Base-by-base conservation (phyloP, 2,797 vertebrate species). In the Picus viridis region DNA sequence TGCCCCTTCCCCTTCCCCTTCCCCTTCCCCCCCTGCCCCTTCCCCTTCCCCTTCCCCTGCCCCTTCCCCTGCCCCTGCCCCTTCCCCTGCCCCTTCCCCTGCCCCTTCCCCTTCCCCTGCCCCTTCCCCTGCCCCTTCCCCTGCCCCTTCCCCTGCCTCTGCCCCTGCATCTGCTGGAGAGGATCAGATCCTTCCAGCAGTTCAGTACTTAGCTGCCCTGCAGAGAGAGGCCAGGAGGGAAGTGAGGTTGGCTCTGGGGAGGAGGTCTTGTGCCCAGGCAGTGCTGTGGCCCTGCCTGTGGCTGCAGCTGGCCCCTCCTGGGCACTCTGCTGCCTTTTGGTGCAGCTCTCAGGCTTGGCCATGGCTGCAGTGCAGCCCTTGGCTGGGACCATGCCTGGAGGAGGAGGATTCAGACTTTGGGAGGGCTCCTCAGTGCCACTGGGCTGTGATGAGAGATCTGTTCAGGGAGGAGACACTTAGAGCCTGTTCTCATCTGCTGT, bases 251-350 rank as follows among this genome's bases (percentile, higher is more conserved):
- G n/a, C 49, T 57, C 2, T 76, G 41, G 70, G 29, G 58, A 26
- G 43, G 59, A 29, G 45, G 75, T 67, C 43, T 78, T 58, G 86
- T 69, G 36, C 47, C 32, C 41, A 8, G 32, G 10, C 13, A 3
- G 27, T 26, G 36, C 30, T 80, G 34, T 53, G 71, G 20, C 43
- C 10, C 59, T 61, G 32, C 32, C 36, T 74, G 15, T 11, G 78
- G 87, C 73, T 77, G 91, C 24, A 27, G 53, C 15, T 16, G 53
- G 91, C 94, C 81, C 86, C 84, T 78, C 58, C 84, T 88, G 92
- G 83, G 87, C 59, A 9, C 30, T 12, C 17, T 27, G 27, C 6
- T 41, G 14, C 27, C 62, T 20, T 20, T 9, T 20, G 62, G 12
- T 30, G 39, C 62, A 41, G 53, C 53, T 54, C 53, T 54, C 53